Conservation (phyloP, 1,140 invertebrate genomes). For the Condylostylus longicornis region DNA sequence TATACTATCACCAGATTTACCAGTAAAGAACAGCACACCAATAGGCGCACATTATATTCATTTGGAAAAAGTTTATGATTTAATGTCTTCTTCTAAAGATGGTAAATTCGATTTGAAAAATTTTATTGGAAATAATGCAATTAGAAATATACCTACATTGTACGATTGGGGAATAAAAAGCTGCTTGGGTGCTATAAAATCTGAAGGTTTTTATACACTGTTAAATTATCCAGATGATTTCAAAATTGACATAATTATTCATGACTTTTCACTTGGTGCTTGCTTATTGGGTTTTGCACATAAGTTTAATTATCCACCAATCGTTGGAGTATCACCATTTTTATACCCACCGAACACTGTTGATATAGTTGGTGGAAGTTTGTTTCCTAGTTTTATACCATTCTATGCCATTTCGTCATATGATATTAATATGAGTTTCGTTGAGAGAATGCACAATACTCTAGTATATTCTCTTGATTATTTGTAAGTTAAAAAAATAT, state of each 20-base stretch:
- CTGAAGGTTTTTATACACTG: conserved; percentile 1
- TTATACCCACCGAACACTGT: conserved; percentile 13
- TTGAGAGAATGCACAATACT: conserved; percentile 19
- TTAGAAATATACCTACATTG: conserved; percentile 14
- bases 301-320: conserved; percentile 4
- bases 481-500: conserved; percentile 14
- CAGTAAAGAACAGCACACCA: neutral
- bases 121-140: conserved; percentile 6
- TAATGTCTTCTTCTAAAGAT: no score
- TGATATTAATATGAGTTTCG: conserved; percentile 17
- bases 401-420: conserved; percentile 13
- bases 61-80: conserved; percentile 2
- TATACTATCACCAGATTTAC: conserved; percentile 5
- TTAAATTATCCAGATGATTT: neutral
- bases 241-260: conserved; percentile 18
- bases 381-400: conserved; percentile 13
- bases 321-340: conserved; percentile 18
- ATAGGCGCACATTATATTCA: conserved; percentile 5
- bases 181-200: conserved; percentile 7
- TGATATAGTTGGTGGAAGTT: conserved; percentile 11
- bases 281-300: conserved; percentile 12
- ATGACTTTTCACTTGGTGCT: conserved; percentile 13
- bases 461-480: conserved; percentile 11
- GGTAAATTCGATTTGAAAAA: neutral
- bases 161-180: conserved; percentile 15